Evolutionary conservation across 2,888 invertebrate genomes (phyloP), one percentile per base, ranked within the genome.

Genomic region (Pristionchus arcanus): DNA sequence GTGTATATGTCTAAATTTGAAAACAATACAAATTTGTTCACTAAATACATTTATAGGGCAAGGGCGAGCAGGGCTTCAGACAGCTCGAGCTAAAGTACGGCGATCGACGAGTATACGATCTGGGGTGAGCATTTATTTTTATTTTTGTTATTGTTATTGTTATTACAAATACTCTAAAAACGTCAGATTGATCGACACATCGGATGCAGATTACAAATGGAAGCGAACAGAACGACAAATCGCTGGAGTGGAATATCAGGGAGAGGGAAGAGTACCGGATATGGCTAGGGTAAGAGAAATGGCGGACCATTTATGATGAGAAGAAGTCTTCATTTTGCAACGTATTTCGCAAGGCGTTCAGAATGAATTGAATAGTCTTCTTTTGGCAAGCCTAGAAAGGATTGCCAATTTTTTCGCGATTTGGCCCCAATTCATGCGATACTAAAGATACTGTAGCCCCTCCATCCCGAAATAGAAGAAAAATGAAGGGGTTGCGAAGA

Each of bases 101-200:
- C 49, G 81, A 81, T 53, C 31, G 81, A 53, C 49, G 81, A 49
- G 81, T 81, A 15, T 81, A 81, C 34, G 81, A 81, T 49, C 3
- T 81, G 49, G 81, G 34, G 81, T 81, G 49, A 49, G 49, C 4
- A 42, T 11, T 25, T 2, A 34, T 34, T 71, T 9, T 7, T 49
- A 49, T 49, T 9, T 9, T 49, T 49, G 13, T 34, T 34, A 16
- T 16, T 34, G 16, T 19, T 71, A 5, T 28, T 28, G n/a, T n/a
- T 25, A 28, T 21, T 68, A 9, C 15, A 15, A 15, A 68, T 5
- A 68, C 0, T 28, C 2, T 25, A 11, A 25, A 42, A 4, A 0
- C 7, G n/a, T 42, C 28, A 81, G 81, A 15, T 13, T 7, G n/a
- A 81, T 81, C 81, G 81, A 81, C 81, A 53, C 81, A 28, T 81